Evolutionary conservation across 2,797 vertebrate genomes (phyloP).

Genomic region (Propithecus deckenii): DNA sequence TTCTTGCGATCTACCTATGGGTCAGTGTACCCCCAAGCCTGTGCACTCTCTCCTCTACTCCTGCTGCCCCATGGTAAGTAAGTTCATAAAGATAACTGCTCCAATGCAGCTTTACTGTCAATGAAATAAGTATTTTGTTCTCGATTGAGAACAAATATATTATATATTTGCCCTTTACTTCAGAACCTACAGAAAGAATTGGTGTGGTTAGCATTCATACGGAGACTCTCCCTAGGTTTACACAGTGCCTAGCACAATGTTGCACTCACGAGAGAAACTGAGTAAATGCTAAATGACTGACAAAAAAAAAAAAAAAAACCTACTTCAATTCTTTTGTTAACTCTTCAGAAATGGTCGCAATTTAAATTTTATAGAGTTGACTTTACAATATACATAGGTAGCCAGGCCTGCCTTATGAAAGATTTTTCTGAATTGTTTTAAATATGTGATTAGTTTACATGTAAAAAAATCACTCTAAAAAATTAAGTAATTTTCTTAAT

Average conservation of each 20-base stretch:
- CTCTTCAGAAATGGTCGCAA: neutral
- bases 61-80: too few species aligned
- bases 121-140: neutral
- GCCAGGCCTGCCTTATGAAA: neutral
- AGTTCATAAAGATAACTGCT: neutral
- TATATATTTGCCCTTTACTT: neutral
- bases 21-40: rapidly evolving
- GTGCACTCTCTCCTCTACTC: rapidly evolving
- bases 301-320: neutral
- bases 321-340: neutral
- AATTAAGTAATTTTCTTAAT: neutral
- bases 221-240: neutral
- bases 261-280: neutral
- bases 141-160: neutral
- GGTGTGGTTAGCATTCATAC: rapidly evolving
- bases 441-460: neutral
- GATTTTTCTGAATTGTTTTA: neutral
- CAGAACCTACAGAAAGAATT: neutral
- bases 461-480: neutral
- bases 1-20: neutral
- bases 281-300: neutral
- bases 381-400: neutral
- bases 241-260: neutral
- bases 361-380: neutral
- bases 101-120: neutral